Evolutionary conservation across 2,888 invertebrate species (phyloP), one percentile per base, ranked within the genome.

Genomic region (Rugalucina vietnamica): DNA sequence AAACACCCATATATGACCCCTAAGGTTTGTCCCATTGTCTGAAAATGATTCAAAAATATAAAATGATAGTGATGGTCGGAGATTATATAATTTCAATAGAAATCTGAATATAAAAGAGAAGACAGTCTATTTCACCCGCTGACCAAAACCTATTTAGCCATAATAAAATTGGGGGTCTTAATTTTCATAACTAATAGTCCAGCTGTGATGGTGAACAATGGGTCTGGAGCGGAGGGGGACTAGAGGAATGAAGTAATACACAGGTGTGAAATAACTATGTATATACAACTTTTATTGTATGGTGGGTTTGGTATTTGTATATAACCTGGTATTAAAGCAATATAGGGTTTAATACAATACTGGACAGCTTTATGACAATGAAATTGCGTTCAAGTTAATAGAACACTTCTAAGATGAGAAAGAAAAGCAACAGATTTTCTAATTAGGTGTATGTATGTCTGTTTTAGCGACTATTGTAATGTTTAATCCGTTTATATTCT

Each of bases 81-180:
- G 32, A 36, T 84, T 84, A 84, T 84, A 57, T 57, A 80, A 84
- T 75, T 78, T 39, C 57, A 57, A 74, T 84, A 80, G 84, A 80
- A 84, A 80, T 54, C 69, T 36, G 43, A 74, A 78, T 78, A 82
- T 82, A 74, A 75, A n/a, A 65, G 39, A 43, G 73, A 50, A 76
- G 80, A 84, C 69, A 69, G 70, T 24, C 69, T 74, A 74, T 77
- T 81, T 73, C 39, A 54, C 84, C 49, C 74, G 34, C 27, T 79
- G 76, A 65, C 43, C 43, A 71, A 71, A 65, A 73, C 72, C 79
- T 83, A 79, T 83, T 79, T 76, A 60, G 27, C 27, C 43, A 79
- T 79, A 82, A 78, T 82, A 78, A 71, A 82, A 79, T 82, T 82
- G 74, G 34, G 57, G 34, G 37, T 43, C 39, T 78, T 81, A 69